These are phyloP conservation scores for Drosophila jambulina DNA, from an alignment of 1,140 invertebrate genomes.

Conservation along the genomic window DNA sequence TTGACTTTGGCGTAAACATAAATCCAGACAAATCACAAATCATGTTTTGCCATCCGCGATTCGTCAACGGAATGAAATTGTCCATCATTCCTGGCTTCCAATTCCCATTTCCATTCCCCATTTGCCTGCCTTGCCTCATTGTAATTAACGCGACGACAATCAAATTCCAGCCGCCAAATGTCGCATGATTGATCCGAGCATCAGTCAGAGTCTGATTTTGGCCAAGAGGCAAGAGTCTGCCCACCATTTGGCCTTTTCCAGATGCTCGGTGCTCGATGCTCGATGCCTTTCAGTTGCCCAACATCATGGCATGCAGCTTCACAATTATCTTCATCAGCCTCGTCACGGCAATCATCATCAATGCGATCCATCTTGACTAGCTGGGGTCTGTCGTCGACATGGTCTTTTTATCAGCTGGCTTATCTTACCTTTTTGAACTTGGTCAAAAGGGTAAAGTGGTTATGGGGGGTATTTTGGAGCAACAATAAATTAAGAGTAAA, in stretches of 20 bases:
- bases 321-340: constrained; percentile 10
- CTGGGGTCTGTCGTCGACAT: constrained; percentile 8
- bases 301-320: constrained; percentile 40
- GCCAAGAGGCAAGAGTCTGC: constrained; percentile 34
- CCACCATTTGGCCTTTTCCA: constrained; percentile 64
- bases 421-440: constrained; percentile 9
- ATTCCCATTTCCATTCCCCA: constrained; percentile 16
- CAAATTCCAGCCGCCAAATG: constrained; percentile 66
- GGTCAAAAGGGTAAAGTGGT: not conserved
- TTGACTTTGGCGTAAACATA: constrained; percentile 51
- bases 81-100: constrained; percentile 16
- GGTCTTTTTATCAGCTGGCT: constrained; percentile 2
- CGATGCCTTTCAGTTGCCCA: constrained; percentile 28
- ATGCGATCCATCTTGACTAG: constrained; percentile 1
- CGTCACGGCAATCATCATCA: constrained; percentile 12
- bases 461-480: not conserved
- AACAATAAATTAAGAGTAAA: not conserved
- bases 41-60: constrained; percentile 61
- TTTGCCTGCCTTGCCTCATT: constrained; percentile 13
- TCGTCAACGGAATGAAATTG: constrained; percentile 55
- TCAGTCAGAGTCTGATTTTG: constrained; percentile 39
- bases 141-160: constrained; percentile 81
- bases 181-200: constrained; percentile 57
- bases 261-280: constrained; percentile 1
- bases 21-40: constrained; percentile 71